Base-by-base conservation (phyloP, 2,797 vertebrate species). In the Oreochromis mossambicus region DNA sequence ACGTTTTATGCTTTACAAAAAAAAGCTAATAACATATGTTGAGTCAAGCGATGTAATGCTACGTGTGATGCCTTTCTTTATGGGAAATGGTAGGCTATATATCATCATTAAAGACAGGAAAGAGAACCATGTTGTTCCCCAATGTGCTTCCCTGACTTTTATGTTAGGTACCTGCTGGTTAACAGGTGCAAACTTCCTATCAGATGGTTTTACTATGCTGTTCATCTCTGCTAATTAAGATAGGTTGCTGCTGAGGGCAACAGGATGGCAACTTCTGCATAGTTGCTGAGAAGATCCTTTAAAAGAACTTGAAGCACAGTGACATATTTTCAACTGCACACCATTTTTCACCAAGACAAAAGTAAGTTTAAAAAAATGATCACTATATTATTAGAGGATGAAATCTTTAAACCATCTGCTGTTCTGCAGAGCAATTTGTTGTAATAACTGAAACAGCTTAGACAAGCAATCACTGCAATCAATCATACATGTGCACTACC, bases 361-460 rank as follows among this genome's bases (percentile, higher is more conserved):
- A 41, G 8, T 43, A 43, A 2, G 38, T 70, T 63, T 26, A 26
- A 26, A 68, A 73, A 73, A 46, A 48, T 0, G 5, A 48, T 48
- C 41, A 46, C 24, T 48, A 12, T 70, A 46, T 70, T 70, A 26
- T 46, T 70, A 46, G 21, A 46, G 66, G 5, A 46, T 70, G 63
- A 73, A 41, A 48, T 80, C 79, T 81, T 68, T 50, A 58, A 86
- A 79, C 32, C 3, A 81, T 77, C 17, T 68, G 34, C 43, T 80
- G 26, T 48, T 78, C 46, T 50, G 43, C 34, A 78, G n/a, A 85
- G 36, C 34, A 84, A 50, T 83, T 36, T 75, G 17, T n/a, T 61
- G 24, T 5, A 81, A 68, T 26, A 26, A 86, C 4, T 73, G 24
- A 32, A 66, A 19, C 5, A 73, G 26, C 19, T 83, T 38, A 15